Evolutionary conservation across 2,797 vertebrate species (phyloP), one percentile per base, ranked within the genome.

Genomic region (Pseudopleuronectes americanus): DNA sequence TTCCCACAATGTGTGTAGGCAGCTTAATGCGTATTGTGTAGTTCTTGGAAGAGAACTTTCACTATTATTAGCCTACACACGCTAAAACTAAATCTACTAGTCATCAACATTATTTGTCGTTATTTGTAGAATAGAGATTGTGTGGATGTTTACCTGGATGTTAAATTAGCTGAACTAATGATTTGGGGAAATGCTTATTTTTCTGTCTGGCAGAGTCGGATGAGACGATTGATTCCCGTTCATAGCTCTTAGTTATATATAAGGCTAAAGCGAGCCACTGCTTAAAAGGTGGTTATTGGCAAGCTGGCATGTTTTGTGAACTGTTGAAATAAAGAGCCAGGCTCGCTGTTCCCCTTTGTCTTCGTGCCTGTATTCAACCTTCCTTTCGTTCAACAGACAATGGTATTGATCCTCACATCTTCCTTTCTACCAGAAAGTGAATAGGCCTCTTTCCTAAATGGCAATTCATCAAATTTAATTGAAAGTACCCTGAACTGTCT

Each of bases 1-100:
- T 79, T 67, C 45, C 74, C 53, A 57, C 68, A 53, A 63, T 69
- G 66, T 74, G 67, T 83, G 83, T 75, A 60, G 84, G 68, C 73
- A 65, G 53, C 36, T 52, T 71, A 64, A 53, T 47, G 61, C 81
- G 72, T 41, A 54, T 69, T 77, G 52, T 48, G 65, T 43, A 59
- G 26, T 59, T 64, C 57, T 80, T 43, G n/a, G 57, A 69, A 58
- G 31, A 77, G 54, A 79, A 79, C 70, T 74, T 51, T 17, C 2
- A 31, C 71, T 79, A 14, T 80, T 69, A 59, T 68, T 77, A 84
- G 54, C 65, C 71, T 43, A 14, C 31, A 68, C 58, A 58, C 58
- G 16, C 23, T n/a, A 68, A 56, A 68, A 58, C 49, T 38, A 69
- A 49, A 68, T 31, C n/a, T 6, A 74, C 71, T 14, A 47, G 36